A percentile compares a stretch with the other conserved stretches of the same genome.
These are phyloP conservation scores for Poecilobothrus nobilitatus DNA, from an alignment of 2,888 invertebrate species.

Conservation along the genomic window DNA sequence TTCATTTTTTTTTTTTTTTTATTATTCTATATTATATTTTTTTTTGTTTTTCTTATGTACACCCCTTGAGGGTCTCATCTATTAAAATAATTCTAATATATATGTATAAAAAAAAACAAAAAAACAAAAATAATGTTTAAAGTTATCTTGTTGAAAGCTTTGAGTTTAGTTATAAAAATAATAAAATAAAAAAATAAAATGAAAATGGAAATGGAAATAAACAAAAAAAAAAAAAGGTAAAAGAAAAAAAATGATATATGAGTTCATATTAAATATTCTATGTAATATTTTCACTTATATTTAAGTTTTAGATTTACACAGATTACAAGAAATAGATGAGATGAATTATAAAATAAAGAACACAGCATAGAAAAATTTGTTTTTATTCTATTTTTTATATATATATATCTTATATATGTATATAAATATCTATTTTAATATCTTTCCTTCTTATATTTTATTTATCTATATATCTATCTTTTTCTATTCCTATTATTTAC, in stretches of 20 bases:
- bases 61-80: too few species aligned
- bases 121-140: neutral
- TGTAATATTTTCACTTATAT: neutral
- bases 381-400: too few species aligned
- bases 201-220: neutral
- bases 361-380: too few species aligned
- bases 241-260: neutral
- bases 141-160: slow-evolving; percentile 4
- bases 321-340: neutral
- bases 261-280: slow-evolving; percentile 1
- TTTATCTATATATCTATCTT: too few species aligned
- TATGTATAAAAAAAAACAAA: neutral
- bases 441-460: too few species aligned
- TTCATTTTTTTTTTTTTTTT: neutral
- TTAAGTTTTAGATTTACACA: neutral
- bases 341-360: neutral
- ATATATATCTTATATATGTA: too few species aligned
- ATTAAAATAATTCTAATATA: too few species aligned
- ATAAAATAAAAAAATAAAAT: too few species aligned
- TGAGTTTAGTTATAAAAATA: neutral
- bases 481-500: too few species aligned
- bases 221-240: neutral
- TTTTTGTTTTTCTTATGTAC: too few species aligned
- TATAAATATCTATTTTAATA: too few species aligned
- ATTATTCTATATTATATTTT: too few species aligned